Conservation (phyloP, 2,113 vertebrate species). For the Microtus pennsylvanicus region DNA sequence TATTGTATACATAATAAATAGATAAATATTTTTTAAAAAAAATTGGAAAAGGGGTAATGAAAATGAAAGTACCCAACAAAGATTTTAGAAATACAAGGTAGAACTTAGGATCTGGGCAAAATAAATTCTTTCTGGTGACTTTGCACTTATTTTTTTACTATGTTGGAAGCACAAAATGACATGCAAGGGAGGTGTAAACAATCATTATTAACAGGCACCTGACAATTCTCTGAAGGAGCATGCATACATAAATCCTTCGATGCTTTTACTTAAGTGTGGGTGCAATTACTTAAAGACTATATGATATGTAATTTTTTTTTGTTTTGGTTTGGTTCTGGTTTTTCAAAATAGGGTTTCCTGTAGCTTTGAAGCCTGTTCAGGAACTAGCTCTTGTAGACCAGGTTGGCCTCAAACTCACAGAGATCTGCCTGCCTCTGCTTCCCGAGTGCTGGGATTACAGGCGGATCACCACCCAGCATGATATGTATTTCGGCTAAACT, state of each 20-base stretch:
- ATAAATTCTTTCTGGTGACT: background rate
- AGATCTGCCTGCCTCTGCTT: too few relatives aligned
- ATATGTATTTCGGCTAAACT: background rate
- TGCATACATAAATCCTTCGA: background rate
- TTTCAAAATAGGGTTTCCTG: too few relatives aligned
- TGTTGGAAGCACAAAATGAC: background rate
- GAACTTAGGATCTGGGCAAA: background rate
- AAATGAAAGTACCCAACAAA: background rate
- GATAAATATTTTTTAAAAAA: background rate
- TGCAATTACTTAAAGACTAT: background rate
- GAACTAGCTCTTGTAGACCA: too few relatives aligned
- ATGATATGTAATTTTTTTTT: background rate
- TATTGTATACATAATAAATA: too few relatives aligned
- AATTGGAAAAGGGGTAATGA: background rate
- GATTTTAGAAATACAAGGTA: background rate
- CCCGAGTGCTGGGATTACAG: too few relatives aligned
- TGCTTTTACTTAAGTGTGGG: conserved; percentile 8
- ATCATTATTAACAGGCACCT: background rate
- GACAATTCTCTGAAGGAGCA: background rate
- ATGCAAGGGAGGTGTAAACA: fast-evolving
- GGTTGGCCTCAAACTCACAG: too few relatives aligned
- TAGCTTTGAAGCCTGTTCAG: too few relatives aligned
- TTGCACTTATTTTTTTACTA: background rate
- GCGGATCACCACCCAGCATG: background rate
- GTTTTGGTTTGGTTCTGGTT: too few relatives aligned